Base-by-base conservation (phyloP, 1,140 invertebrate species). In the Sycophaga agraensis region DNA sequence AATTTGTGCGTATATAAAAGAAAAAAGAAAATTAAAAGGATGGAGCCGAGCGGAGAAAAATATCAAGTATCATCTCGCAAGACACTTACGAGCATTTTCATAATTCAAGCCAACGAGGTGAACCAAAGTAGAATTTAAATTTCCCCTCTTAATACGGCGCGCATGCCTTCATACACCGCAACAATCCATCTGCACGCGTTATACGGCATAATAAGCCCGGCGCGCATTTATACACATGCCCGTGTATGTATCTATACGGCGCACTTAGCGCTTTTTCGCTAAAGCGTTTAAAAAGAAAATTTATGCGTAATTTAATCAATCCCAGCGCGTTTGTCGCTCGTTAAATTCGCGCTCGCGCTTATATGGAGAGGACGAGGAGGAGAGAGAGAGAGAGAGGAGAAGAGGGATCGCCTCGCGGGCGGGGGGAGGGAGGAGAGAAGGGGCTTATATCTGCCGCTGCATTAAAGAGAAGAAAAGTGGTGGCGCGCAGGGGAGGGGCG, bases 271-370 rank as follows among this genome's bases (percentile, higher is more conserved):
- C 35, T 51, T 45, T 59, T 61, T 54, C 50, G 50, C 50, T 48
- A 46, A 56, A 49, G 42, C 51, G 53, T 19, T 57, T 63, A 63
- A 63, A 63, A 56, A 63, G 55, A n/a, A 51, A 63, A 63, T 58
- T 58, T 57, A 63, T 58, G 54, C 35, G 61, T 63, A 63, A 63
- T 63, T 63, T 58, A 63, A 63, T 63, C 61, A 63, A 63, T 63
- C 39, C 40, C 21, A 24, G 26, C 53, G 31, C 39, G 46, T 63
- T 63, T 55, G 54, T 58, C 55, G 61, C 61, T 63, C 54, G 56
- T 63, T 58, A 58, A 63, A 56, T 50, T 28, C 54, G 28, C 39
- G 59, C 42, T 7, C 42, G 17, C 37, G 48, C 6, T 17, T 2
- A 37, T n/a, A n/a, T 46, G 4, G 43, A 42, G 11, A 5, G 3